Conservation (phyloP, 1,140 invertebrate genomes). For the Phymorhynchus buccinoides region DNA sequence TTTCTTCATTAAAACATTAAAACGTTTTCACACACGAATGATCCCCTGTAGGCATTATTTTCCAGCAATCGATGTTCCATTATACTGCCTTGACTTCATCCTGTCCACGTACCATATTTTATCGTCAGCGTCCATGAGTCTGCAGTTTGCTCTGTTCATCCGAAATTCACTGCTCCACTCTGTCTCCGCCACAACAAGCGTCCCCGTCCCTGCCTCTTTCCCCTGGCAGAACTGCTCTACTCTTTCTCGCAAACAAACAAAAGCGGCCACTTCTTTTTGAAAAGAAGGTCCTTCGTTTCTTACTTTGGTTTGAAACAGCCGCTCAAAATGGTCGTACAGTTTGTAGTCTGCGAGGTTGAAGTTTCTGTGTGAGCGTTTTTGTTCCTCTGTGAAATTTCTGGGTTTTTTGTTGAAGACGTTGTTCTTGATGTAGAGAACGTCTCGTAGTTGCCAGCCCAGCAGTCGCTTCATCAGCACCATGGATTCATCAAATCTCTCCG, state of each 20-base stretch:
- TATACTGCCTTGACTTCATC: not conserved
- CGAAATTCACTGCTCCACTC: not conserved
- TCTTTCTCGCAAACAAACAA: not conserved
- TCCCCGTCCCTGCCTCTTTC: not conserved
- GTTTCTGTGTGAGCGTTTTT: conserved; percentile 23
- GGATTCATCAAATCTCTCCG: conserved; percentile 75
- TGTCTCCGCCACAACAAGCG: not conserved
- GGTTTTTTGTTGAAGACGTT: conserved; percentile 18
- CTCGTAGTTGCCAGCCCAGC: conserved; percentile 73
- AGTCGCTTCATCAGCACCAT: conserved; percentile 73
- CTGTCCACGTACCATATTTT: not conserved
- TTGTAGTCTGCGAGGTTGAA: conserved; percentile 43
- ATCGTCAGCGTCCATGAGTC: not conserved
- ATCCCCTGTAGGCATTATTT: too few species aligned
- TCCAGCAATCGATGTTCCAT: too few species aligned
- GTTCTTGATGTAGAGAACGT: conserved; percentile 63
- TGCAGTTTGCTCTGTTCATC: not conserved
- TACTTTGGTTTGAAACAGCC: conserved; percentile 39
- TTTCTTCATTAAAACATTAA: too few species aligned
- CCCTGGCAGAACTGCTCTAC: conserved; percentile 35
- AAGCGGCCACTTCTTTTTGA: conserved; percentile 33
- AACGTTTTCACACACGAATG: too few species aligned
- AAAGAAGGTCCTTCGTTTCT: conserved; percentile 28
- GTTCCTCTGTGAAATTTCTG: not conserved
- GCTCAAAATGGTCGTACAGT: conserved; percentile 45